Conservation (phyloP, 2,113 vertebrate species). For the Lasiurus cinereus region DNA sequence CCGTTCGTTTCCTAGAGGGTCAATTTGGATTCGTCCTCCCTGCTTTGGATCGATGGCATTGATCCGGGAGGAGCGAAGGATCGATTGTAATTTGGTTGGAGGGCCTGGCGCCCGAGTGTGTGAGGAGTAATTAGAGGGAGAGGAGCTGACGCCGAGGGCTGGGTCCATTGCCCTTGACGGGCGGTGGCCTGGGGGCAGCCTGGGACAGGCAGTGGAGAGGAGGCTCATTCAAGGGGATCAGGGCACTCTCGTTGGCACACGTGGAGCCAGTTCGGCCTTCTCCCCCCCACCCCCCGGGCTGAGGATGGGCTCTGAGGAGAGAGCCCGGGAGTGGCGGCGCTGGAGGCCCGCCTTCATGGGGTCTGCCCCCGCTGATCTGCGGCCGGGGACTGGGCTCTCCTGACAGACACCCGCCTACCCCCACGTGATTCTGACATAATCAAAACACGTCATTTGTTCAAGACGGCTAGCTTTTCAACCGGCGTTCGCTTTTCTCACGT, state of each 20-base stretch:
- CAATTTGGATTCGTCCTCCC: slow-evolving; percentile 83
- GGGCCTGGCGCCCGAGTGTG: slow-evolving; percentile 72
- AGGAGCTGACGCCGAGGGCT: slow-evolving; percentile 43
- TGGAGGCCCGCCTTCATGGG: not conserved
- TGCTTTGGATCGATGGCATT: slow-evolving; percentile 85
- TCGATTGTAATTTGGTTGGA: slow-evolving; percentile 88
- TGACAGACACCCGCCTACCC: not conserved
- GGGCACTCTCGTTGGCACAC: not conserved
- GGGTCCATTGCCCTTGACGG: not conserved
- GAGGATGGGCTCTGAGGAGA: not conserved
- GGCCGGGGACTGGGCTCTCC: not conserved
- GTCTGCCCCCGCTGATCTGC: not conserved
- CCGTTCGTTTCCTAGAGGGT: not conserved
- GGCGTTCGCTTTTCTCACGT: slow-evolving; percentile 10
- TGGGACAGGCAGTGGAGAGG: not conserved
- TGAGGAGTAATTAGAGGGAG: slow-evolving; percentile 85
- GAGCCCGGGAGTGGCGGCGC: not conserved
- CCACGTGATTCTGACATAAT: not conserved
- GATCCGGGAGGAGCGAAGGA: slow-evolving; percentile 84
- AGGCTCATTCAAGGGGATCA: not conserved
- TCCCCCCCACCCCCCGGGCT: not conserved
- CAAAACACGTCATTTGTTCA: not conserved
- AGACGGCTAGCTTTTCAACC: not conserved
- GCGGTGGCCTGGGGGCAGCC: not conserved
- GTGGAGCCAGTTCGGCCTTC: not conserved